Base-by-base conservation (phyloP, 2,113 vertebrate species). In the Malurus melanocephalus region DNA sequence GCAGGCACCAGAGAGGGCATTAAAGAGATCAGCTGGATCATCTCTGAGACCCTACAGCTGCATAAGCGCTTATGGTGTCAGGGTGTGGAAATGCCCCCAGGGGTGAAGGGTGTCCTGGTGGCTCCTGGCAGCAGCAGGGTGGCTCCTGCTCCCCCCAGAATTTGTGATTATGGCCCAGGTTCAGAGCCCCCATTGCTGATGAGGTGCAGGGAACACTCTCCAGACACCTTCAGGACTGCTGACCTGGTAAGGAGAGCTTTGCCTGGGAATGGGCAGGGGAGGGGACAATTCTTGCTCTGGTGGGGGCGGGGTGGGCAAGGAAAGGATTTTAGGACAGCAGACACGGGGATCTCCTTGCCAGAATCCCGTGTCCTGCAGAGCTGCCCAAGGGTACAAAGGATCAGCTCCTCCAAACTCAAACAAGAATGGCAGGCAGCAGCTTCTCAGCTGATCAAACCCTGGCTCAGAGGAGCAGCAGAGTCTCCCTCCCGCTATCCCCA, bases 61-160 rank as follows among this genome's bases (percentile, higher is more conserved):
- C 22, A 10, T 26, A 2, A 2, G 68, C 2, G n/a, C 42, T 46
- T 2, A 0, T 3, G 28, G 69, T 26, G 49, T 7, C 49, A 51
- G 48, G n/a, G 71, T 0, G 0, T 26, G 38, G 73, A 43, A 57
- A n/a, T 32, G 68, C 4, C 23, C 49, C 24, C 1, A 1, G 3
- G 3, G 80, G 6, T 22, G 84, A 42, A 66, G 65, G 38, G 12
- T 42, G 56, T 33, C 35, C 60, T 49, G 32, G 56, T 61, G 72
- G 7, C 56, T 61, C 28, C 86, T 43, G 60, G 56, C 42, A 80
- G 64, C 38, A 52, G 49, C 13, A 56, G 38, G 43, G 19, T 13
- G 56, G 33, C 18, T 92, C 30, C 80, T 62, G 65, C 48, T 91
- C 43, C 16, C 11, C 43, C 7, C 56, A 24, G 3, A 68, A 17